Percentiles rank a stretch among this genome's conserved stretches.
phyloP scores from a whole-genome alignment of 2,888 invertebrate species.

The Chymomyza fuscimana region DNA sequence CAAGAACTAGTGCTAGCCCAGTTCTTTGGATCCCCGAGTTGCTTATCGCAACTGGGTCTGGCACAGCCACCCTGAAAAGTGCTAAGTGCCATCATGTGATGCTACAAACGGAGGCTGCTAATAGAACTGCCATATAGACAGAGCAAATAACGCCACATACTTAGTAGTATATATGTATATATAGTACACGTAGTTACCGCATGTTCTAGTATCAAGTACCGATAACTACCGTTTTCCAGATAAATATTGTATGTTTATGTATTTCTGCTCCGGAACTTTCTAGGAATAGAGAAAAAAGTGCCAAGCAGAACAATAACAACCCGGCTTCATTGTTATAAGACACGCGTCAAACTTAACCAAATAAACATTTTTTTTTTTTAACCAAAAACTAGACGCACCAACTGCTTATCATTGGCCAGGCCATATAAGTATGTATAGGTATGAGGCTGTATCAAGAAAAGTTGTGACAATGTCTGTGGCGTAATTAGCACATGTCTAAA shows the following conservation, averaged over 20 bases:
- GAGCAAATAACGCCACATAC: conserved; percentile 24
- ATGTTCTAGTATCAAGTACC: conserved; percentile 26
- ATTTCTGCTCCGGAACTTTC: not conserved
- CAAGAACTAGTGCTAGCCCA: not conserved
- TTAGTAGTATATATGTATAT: too few relatives aligned
- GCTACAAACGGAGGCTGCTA: conserved; percentile 18
- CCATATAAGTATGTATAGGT: not conserved
- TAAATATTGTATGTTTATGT: not conserved
- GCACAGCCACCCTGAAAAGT: conserved; percentile 20
- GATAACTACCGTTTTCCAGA: conserved; percentile 15
- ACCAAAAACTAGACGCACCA: conserved; percentile 22
- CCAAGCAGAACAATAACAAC: not conserved
- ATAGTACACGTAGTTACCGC: conserved; percentile 20
- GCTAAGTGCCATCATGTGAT: conserved; percentile 59
- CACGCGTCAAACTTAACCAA: conserved; percentile 20
- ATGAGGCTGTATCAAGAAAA: not conserved
- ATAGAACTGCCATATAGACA: conserved; percentile 27
- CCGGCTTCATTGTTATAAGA: conserved; percentile 22
- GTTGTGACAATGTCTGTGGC: not conserved
- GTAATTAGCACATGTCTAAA: not conserved
- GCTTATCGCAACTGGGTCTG: not conserved
- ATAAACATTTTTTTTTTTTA: not conserved
- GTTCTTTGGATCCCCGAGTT: not conserved
- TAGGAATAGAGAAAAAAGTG: not conserved
- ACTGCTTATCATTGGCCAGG: conserved; percentile 27